Evolutionary conservation across 2,888 invertebrate genomes (phyloP).

Genomic region (Nomada lathburiana): DNA sequence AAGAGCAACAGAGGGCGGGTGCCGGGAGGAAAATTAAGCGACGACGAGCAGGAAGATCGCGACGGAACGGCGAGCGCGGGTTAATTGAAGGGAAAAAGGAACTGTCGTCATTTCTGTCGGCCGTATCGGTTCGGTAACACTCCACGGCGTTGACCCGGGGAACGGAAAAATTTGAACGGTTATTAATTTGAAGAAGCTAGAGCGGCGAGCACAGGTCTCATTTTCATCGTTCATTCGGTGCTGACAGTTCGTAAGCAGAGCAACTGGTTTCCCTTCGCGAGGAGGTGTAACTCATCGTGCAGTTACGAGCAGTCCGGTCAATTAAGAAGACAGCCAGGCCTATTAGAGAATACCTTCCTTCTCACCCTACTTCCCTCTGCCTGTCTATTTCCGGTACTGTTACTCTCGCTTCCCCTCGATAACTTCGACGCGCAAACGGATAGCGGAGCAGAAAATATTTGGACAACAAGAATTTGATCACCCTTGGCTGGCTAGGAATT

Average conservation of each 20-base stretch:
- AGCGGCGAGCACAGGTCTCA: no score
- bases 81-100: conserved; percentile 37
- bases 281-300: conserved; percentile 60
- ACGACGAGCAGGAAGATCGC: conserved; percentile 20
- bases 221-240: not conserved
- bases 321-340: conserved; percentile 63
- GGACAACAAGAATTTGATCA: no score
- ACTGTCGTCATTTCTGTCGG: not conserved
- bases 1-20: conserved; percentile 21
- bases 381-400: conserved; percentile 25
- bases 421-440: not conserved
- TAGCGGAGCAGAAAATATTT: not conserved
- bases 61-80: not conserved
- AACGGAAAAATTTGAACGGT: not conserved
- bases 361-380: conserved; percentile 5
- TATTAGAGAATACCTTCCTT: conserved; percentile 39
- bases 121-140: not conserved
- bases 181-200: conserved; percentile 4
- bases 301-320: conserved; percentile 57
- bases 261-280: not conserved
- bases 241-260: conserved; percentile 17
- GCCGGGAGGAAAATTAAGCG: conserved; percentile 30
- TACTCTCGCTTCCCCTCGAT: not conserved
- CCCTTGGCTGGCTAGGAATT: no score
- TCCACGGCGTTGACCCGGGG: not conserved